Base-by-base conservation (phyloP, 1,140 invertebrate species). In the Pseudachorutes palmiensis region DNA sequence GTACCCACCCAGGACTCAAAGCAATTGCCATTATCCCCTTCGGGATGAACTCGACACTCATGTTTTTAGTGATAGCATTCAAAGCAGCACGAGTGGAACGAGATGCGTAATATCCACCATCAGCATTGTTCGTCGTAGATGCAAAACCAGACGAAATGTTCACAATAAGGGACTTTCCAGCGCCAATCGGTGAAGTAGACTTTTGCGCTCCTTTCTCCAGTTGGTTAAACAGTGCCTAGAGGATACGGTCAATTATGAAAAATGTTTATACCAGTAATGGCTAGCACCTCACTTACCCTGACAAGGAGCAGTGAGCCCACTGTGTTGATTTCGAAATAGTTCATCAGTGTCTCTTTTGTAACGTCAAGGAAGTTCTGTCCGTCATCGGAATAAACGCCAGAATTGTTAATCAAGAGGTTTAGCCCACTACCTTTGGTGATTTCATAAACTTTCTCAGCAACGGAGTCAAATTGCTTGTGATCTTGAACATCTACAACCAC, bases 361-460 rank as follows among this genome's bases (percentile, higher is more conserved):
- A 64, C 24, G 5, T 41, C 36, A 22, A 29, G n/a, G 5, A 71
- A 55, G 2, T 30, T 24, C 41, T 67, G 65, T 22, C 64, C 64
- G 16, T 59, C 32, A 29, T 64, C 19, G 0, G 33, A 30, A 45
- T 67, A 66, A n/a, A 65, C 49, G 12, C 65, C 69, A 5, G 65
- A 61, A 65, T 71, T 71, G 24, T 71, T 66, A n/a, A 71, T 62
- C 1, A 71, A 28, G 1, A 71, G 49, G 62, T 71, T 71, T 2
- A 71, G 41, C 30, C 70, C 70, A 14, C 22, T 22, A 3, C 64
- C 70, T 2, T 68, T 48, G 0, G 62, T 63, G 2, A 33, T 24
- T 63, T 45, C 12, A 22, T 71, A 66, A 19, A 68, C 59, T 31
- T 45, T 16, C 2, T 61, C 22, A 2, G 41, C 64, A 1, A 68